Evolutionary conservation across 2,888 invertebrate genomes (phyloP).

Genomic region (Colostygia pectinataria): DNA sequence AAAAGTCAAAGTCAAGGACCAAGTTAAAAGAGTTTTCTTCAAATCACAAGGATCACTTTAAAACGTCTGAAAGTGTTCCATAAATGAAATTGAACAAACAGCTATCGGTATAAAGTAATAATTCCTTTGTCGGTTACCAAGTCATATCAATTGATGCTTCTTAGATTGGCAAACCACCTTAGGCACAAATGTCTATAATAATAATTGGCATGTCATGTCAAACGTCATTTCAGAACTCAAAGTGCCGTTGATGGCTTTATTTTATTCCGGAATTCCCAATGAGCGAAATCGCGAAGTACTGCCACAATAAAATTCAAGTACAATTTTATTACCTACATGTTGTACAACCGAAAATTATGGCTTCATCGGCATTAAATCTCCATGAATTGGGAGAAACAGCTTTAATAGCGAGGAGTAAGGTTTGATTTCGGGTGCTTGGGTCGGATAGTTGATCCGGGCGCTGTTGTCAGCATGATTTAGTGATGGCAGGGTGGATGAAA

Average conservation of each 20-base stretch:
- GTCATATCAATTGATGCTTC: no score
- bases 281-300: slow-evolving; percentile 9
- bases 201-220: slow-evolving; percentile 1
- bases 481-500: slow-evolving; percentile 52
- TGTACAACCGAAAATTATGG: slow-evolving; percentile 7
- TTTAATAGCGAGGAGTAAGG: slow-evolving; percentile 15
- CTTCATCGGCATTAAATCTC: slow-evolving; percentile 7
- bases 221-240: neutral
- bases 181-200: neutral
- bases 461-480: slow-evolving; percentile 56
- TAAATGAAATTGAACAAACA: no score
- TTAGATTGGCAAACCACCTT: no score
- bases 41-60: no score
- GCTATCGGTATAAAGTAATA: no score
- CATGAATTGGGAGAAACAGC: slow-evolving; percentile 2
- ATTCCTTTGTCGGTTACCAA: no score
- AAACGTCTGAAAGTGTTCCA: no score
- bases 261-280: slow-evolving; percentile 11
- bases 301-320: slow-evolving; percentile 10
- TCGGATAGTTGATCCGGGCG: slow-evolving; percentile 25
- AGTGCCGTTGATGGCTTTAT: slow-evolving; percentile 5
- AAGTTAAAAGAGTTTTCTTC: no score
- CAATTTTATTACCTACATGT: slow-evolving; percentile 15
- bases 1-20: no score
- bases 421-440: slow-evolving; percentile 4